phyloP scores from a whole-genome alignment of 2,797 vertebrate species.

The Oryzias dopingdopingensis region DNA sequence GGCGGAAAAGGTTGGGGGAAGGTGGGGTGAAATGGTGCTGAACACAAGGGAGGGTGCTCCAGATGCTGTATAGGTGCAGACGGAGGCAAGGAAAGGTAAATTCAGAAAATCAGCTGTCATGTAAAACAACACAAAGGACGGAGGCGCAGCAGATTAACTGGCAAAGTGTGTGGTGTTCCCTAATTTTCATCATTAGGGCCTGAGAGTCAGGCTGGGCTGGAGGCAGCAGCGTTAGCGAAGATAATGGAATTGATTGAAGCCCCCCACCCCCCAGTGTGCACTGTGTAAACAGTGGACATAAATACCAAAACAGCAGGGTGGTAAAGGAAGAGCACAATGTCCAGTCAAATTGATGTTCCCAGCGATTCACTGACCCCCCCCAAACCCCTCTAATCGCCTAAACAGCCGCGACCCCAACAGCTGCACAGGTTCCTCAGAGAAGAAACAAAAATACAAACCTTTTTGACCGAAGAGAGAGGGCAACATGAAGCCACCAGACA shows the following conservation, averaged over 20 bases:
- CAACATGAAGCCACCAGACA: too few species aligned
- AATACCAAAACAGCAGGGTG: slow-evolving; percentile 81
- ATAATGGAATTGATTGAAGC: slow-evolving; percentile 77
- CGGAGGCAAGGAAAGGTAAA: slow-evolving; percentile 28
- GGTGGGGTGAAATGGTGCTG: slow-evolving; percentile 52
- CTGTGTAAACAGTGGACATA: slow-evolving; percentile 77
- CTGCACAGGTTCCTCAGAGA: slow-evolving; percentile 69
- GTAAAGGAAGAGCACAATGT: slow-evolving; percentile 70
- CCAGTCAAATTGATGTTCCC: slow-evolving; percentile 71
- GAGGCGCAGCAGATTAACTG: slow-evolving; percentile 22
- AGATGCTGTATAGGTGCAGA: slow-evolving; percentile 38
- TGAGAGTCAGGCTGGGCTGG: slow-evolving; percentile 28
- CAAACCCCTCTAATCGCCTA: slow-evolving; percentile 66
- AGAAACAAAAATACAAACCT: slow-evolving; percentile 38
- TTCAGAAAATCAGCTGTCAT: slow-evolving; percentile 31
- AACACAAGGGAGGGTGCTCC: slow-evolving; percentile 54
- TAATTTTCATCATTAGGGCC: slow-evolving; percentile 47
- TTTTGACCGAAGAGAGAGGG: too few species aligned
- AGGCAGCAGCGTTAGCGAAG: slow-evolving; percentile 54
- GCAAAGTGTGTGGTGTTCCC: slow-evolving; percentile 28
- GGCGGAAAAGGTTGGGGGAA: slow-evolving; percentile 59
- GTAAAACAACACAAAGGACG: slow-evolving; percentile 28
- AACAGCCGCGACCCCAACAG: slow-evolving; percentile 70
- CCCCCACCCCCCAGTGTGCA: slow-evolving; percentile 51
- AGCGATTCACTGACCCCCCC: slow-evolving; percentile 62